Evolutionary conservation across 2,888 invertebrate genomes (phyloP), one percentile per base, ranked within the genome.

Genomic region (Clostera curtula): DNA sequence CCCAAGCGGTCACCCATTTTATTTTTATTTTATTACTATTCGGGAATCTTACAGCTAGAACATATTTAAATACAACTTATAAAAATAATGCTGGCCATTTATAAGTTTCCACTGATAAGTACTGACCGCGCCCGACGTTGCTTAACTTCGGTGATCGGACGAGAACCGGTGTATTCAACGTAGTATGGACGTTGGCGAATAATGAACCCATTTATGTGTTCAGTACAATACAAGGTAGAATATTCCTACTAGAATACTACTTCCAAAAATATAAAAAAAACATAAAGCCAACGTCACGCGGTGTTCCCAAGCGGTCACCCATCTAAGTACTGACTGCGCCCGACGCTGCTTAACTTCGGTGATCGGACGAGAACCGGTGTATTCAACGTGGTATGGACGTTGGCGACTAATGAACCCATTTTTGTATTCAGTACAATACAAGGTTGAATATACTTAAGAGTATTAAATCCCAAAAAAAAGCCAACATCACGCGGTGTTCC

Each of bases 81-180:
- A n/a, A n/a, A n/a, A n/a, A n/a, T n/a, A n/a, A n/a, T n/a, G n/a
- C n/a, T n/a, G n/a, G n/a, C n/a, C n/a, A n/a, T n/a, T n/a, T n/a
- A n/a, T n/a, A n/a, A n/a, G n/a, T n/a, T n/a, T n/a, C n/a, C n/a
- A n/a, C n/a, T n/a, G n/a, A n/a, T 71, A 77, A 75, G 76, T 77
- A 77, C 75, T 76, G 69, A 77, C 68, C 68, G 56, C 74, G 74
- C 74, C 76, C 74, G 69, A 75, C 64, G 73, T 71, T 76, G 74
- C 73, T 74, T 77, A 71, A 75, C 72, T 75, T 75, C 76, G 74
- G 77, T 77, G 76, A 77, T 77, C 76, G 74, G 76, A 77, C 73
- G 76, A 76, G 74, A 76, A 72, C 71, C 74, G 72, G 75, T 73
- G 73, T 69, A 44, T 71, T 74, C 72, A 75, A 71, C 70, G 59